Conservation (phyloP, 2,888 invertebrate genomes). For the Poecilus cupreus region DNA sequence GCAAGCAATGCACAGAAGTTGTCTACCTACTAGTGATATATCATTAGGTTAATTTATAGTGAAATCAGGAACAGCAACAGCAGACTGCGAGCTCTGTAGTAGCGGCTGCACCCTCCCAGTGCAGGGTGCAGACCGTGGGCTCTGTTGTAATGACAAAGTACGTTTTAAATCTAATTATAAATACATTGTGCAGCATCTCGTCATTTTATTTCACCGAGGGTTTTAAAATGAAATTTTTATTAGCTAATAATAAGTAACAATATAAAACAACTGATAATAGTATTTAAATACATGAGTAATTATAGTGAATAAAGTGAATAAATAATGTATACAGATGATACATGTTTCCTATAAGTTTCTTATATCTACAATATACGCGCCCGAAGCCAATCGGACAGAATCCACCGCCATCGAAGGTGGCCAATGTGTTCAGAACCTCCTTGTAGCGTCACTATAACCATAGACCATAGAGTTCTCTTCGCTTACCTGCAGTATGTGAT, state of each 20-base stretch:
- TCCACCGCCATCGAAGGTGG: conserved; percentile 56
- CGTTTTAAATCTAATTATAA: conserved; percentile 47
- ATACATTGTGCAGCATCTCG: conserved; percentile 49
- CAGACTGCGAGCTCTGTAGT: conserved; percentile 40
- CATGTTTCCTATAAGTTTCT: conserved; percentile 60
- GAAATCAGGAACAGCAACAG: conserved; percentile 43
- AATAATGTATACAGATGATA: conserved; percentile 59
- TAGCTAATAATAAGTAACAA: conserved; percentile 62
- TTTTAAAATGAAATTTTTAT: conserved; percentile 58
- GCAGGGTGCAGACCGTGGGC: not conserved
- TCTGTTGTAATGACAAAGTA: conserved; percentile 43
- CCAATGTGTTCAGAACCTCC: conserved; percentile 59
- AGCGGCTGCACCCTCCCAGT: too few relatives aligned
- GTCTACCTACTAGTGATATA: conserved; percentile 51
- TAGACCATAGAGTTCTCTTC: conserved; percentile 47
- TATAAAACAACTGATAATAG: conserved; percentile 71
- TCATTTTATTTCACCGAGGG: conserved; percentile 56
- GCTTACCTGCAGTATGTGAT: conserved; percentile 58
- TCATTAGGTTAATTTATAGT: conserved; percentile 51
- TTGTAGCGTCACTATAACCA: conserved; percentile 52
- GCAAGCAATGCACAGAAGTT: conserved; percentile 1
- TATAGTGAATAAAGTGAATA: conserved; percentile 66
- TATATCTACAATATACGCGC: conserved; percentile 51
- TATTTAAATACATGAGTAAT: conserved; percentile 71
- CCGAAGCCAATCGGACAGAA: conserved; percentile 36